phyloP scores from a whole-genome alignment of 2,797 vertebrate genomes.

The Crenuchus spilurus region DNA sequence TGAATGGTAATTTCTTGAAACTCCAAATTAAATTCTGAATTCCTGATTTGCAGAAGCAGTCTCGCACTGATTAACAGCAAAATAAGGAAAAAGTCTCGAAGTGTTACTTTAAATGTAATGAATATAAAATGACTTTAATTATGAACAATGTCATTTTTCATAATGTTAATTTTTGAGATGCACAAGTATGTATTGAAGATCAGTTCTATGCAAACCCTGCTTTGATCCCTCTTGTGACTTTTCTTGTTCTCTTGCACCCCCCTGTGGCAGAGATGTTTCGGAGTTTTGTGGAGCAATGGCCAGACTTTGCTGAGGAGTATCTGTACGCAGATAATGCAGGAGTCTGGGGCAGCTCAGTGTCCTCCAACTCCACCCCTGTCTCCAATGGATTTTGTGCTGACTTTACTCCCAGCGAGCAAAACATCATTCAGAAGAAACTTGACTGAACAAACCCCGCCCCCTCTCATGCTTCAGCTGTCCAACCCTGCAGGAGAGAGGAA shows the following conservation, averaged over 20 bases:
- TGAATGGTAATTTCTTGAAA: no score
- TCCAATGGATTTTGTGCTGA: slow-evolving; percentile 93
- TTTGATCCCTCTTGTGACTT: background rate
- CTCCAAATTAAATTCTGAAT: no score
- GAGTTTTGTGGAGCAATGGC: slow-evolving; percentile 82
- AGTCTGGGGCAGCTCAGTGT: slow-evolving; percentile 67
- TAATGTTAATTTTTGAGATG: no score
- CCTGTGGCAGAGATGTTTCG: slow-evolving; percentile 86
- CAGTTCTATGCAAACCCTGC: no score
- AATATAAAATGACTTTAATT: no score
- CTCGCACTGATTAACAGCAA: no score
- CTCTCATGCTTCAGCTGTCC: slow-evolving; percentile 52
- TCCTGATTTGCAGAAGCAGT: no score
- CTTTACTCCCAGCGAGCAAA: slow-evolving; percentile 83
- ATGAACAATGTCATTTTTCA: no score
- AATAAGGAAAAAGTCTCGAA: no score
- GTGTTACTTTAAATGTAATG: no score
- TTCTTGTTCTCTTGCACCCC: background rate
- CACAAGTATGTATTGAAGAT: no score
- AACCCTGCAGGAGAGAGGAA: slow-evolving; percentile 82
- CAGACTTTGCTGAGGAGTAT: slow-evolving; percentile 88
- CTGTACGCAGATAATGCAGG: slow-evolving; percentile 80
- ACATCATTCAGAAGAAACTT: slow-evolving; percentile 82
- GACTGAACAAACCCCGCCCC: slow-evolving; percentile 72
- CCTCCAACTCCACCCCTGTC: slow-evolving; percentile 52